phyloP scores from a whole-genome alignment of 2,797 vertebrate genomes.

The Acropternis orthonyx region DNA sequence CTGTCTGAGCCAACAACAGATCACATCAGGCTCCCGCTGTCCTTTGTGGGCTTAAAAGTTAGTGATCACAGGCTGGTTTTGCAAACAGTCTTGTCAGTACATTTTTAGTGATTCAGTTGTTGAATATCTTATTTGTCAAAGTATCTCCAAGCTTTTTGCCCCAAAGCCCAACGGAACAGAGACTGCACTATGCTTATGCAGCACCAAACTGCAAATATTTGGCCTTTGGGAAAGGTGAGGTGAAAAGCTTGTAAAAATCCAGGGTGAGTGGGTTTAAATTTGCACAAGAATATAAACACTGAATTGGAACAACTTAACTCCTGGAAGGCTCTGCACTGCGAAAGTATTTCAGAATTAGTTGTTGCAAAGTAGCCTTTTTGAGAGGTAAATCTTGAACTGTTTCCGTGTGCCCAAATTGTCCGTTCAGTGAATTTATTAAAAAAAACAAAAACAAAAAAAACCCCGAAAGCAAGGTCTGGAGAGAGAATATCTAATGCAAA shows the following conservation, averaged over 20 bases:
- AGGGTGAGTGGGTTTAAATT: neutral
- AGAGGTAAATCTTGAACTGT: neutral
- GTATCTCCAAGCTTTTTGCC: neutral
- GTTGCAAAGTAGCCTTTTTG: neutral
- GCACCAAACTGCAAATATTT: neutral
- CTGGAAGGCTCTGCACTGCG: neutral
- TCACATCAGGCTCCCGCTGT: neutral
- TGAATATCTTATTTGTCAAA: neutral
- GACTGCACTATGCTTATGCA: neutral
- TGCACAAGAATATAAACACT: neutral
- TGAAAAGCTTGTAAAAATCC: neutral
- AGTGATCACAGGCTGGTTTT: rapidly evolving
- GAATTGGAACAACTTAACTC: neutral
- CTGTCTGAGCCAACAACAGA: rapidly evolving
- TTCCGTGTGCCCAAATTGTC: neutral
- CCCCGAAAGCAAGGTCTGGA: neutral
- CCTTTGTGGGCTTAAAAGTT: rapidly evolving
- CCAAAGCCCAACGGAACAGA: neutral
- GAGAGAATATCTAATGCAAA: neutral
- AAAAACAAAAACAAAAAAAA: neutral
- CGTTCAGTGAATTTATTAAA: neutral
- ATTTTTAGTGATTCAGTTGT: neutral
- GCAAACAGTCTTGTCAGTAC: rapidly evolving
- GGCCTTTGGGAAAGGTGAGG: neutral
- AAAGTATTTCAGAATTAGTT: neutral